phyloP scores from a whole-genome alignment of 2,888 invertebrate genomes.

The Caenorhabditis macrosperma region DNA sequence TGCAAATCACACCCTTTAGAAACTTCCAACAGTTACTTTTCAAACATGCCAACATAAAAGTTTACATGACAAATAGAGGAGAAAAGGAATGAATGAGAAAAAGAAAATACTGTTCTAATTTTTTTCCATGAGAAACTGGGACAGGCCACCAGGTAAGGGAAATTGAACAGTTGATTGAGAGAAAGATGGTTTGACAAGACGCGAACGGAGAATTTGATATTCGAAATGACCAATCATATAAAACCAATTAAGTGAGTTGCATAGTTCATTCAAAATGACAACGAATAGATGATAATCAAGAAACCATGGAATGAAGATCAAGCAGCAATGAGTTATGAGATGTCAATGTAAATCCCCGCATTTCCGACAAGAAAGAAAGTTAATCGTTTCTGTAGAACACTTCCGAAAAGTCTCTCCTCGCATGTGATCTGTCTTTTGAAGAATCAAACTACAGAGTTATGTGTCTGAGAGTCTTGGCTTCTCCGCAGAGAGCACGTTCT shows the following conservation, averaged over 20 bases:
- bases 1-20: constrained; percentile 57
- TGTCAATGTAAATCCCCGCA: constrained; percentile 38
- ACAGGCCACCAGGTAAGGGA: too few species aligned
- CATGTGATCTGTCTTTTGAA: background rate
- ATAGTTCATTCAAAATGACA: too few species aligned
- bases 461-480: constrained; percentile 67
- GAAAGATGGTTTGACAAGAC: too few species aligned
- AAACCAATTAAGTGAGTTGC: too few species aligned
- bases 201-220: too few species aligned
- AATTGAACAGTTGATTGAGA: too few species aligned
- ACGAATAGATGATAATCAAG: background rate
- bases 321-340: constrained; percentile 38
- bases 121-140: too few species aligned
- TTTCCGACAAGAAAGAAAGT: constrained; percentile 39
- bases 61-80: too few species aligned
- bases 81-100: too few species aligned
- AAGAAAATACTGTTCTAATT: too few species aligned
- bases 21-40: constrained; percentile 37
- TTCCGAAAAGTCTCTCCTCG: background rate
- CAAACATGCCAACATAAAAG: too few species aligned
- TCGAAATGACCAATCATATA: too few species aligned
- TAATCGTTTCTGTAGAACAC: constrained; percentile 30
- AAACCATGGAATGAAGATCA: constrained; percentile 26
- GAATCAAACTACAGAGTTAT: constrained; percentile 64
- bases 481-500: constrained; percentile 56